These are phyloP conservation scores for Steinernema hermaphroditum DNA, from an alignment of 2,888 invertebrate species.

Conservation along the genomic window DNA sequence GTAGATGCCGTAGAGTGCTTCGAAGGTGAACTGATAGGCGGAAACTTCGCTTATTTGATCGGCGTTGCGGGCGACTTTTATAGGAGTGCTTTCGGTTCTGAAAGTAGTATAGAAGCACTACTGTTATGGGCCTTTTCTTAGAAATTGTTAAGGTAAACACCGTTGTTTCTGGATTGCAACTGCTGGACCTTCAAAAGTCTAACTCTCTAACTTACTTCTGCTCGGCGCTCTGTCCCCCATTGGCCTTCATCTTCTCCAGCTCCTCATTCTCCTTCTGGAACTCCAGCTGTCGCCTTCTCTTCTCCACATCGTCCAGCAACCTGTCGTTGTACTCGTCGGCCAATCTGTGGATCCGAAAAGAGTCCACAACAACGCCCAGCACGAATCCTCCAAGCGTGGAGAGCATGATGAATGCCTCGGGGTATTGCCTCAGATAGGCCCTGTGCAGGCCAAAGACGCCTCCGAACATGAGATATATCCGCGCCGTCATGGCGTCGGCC, in stretches of 20 bases:
- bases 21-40: background rate
- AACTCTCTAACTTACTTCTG: too few species aligned
- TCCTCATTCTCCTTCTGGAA: slow-evolving; percentile 16
- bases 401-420: slow-evolving; percentile 52
- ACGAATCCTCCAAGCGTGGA: slow-evolving; percentile 50
- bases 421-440: slow-evolving; percentile 47
- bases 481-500: slow-evolving; percentile 32
- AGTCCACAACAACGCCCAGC: slow-evolving; percentile 48
- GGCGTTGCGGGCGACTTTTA: too few species aligned
- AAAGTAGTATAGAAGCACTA: too few species aligned
- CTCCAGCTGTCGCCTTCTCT: background rate
- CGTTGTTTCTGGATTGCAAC: too few species aligned
- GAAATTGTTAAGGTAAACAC: too few species aligned
- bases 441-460: slow-evolving; percentile 51
- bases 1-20: slow-evolving; percentile 3
- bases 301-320: background rate
- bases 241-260: background rate
- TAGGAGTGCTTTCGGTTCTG: too few species aligned
- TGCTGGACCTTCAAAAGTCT: too few species aligned
- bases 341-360: slow-evolving; percentile 41
- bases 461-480: slow-evolving; percentile 44
- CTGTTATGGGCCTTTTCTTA: too few species aligned
- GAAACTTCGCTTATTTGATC: background rate
- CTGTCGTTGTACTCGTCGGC: slow-evolving; percentile 40
- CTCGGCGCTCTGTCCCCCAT: too few species aligned